phyloP scores from a whole-genome alignment of 2,888 invertebrate genomes.

The Emesis furor region DNA sequence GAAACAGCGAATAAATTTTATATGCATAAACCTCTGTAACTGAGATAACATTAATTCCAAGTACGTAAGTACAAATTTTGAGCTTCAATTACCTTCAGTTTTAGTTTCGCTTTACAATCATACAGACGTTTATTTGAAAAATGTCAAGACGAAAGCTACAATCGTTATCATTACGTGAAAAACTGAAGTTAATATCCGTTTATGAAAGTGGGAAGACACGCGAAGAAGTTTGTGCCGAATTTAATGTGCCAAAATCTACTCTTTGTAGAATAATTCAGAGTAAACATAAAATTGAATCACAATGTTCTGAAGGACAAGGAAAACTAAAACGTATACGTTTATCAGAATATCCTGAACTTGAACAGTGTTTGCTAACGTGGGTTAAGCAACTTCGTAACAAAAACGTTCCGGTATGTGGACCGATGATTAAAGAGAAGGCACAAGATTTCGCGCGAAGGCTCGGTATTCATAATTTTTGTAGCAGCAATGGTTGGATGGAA shows the following conservation, averaged over 20 bases:
- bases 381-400: conserved; percentile 47
- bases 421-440: conserved; percentile 59
- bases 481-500: conserved; percentile 71
- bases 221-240: conserved; percentile 60
- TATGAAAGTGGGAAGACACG: conserved; percentile 38
- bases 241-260: conserved; percentile 67
- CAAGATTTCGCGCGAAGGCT: conserved; percentile 67
- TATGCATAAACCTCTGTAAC: conserved; percentile 59
- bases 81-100: conserved; percentile 32
- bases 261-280: conserved; percentile 63
- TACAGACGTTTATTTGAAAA: conserved; percentile 45
- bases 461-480: conserved; percentile 70
- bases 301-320: conserved; percentile 33
- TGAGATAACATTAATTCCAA: conserved; percentile 52
- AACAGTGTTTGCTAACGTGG: conserved; percentile 46
- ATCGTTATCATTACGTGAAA: conserved; percentile 44
- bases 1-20: conserved; percentile 60
- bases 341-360: conserved; percentile 50
- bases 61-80: conserved; percentile 27
- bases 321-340: conserved; percentile 26
- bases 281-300: conserved; percentile 53
- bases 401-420: conserved; percentile 51
- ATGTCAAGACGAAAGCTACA: conserved; percentile 43
- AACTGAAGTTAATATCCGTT: conserved; percentile 40
- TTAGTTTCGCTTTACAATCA: conserved; percentile 41